Conservation (phyloP, 2,888 invertebrate genomes). For the Diarsia brunnea region DNA sequence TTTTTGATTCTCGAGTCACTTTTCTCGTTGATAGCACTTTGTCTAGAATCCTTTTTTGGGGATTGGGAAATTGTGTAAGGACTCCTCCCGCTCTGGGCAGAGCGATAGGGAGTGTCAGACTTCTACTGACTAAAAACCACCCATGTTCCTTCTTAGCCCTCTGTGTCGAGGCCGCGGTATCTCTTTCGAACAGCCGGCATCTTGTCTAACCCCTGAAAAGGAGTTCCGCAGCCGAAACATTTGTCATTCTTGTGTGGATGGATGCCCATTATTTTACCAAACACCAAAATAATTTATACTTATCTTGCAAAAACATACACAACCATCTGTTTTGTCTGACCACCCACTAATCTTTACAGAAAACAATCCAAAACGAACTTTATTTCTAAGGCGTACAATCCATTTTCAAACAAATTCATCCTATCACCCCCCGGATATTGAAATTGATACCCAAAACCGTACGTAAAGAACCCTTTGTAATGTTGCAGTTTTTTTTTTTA, state of each 20-base stretch:
- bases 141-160: too few species aligned
- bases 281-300: constrained; percentile 33
- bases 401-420: constrained; percentile 5
- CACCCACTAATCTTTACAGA: constrained; percentile 44
- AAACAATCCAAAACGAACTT: constrained; percentile 24
- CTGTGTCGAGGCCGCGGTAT: too few species aligned
- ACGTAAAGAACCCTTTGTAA: constrained; percentile 55
- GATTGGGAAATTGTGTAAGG: too few species aligned
- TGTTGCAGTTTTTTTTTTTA: constrained; percentile 48
- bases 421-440: constrained; percentile 55
- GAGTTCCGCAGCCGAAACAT: not conserved
- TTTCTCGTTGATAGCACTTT: not conserved
- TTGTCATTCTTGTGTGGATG: not conserved
- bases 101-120: too few species aligned
- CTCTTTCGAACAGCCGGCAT: too few species aligned
- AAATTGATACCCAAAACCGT: constrained; percentile 59
- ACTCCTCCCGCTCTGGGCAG: too few species aligned
- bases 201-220: not conserved
- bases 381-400: not conserved
- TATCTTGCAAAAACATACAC: constrained; percentile 42
- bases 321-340: constrained; percentile 47
- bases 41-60: too few species aligned
- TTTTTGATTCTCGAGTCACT: not conserved
- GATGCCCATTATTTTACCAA: constrained; percentile 26
- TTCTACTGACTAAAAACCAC: too few species aligned